Evolutionary conservation across 2,797 vertebrate genomes (phyloP).

Genomic region (Peromyscus aztecus): DNA sequence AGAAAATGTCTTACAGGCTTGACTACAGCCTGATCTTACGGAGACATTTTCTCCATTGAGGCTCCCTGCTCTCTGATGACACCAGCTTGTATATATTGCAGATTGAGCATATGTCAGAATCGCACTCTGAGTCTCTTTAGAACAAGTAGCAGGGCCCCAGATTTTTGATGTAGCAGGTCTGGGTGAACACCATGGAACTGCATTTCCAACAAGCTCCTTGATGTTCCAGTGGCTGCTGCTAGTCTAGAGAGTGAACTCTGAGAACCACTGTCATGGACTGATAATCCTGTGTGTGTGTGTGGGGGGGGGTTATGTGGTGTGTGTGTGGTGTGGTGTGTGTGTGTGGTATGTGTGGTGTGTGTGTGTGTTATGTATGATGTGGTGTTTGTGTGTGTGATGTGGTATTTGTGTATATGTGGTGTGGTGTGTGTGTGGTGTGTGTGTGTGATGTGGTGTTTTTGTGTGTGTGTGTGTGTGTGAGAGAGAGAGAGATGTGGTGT

Average conservation of each 20-base stretch:
- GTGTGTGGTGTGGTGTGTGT: not conserved
- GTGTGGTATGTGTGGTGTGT: not conserved
- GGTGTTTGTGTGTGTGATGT: too few species aligned
- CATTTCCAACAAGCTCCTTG: not conserved
- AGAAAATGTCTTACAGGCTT: not conserved
- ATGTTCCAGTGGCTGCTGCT: not conserved
- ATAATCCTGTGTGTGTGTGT: not conserved
- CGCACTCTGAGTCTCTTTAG: not conserved
- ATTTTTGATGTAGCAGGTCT: not conserved
- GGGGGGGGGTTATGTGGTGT: too few species aligned
- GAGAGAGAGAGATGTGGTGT: too few species aligned
- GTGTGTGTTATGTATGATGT: too few species aligned
- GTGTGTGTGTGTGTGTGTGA: too few species aligned
- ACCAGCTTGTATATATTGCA: not conserved
- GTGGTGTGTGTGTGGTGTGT: too few species aligned
- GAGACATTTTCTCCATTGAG: not conserved
- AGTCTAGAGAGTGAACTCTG: not conserved
- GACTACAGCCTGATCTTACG: not conserved
- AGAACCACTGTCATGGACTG: not conserved
- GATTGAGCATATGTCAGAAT: not conserved
- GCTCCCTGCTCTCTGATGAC: not conserved
- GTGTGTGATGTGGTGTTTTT: too few species aligned
- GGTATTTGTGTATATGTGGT: too few species aligned
- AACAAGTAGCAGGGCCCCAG: not conserved
- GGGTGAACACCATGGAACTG: not conserved